Percentiles rank a stretch among this genome's conserved stretches.
Conservation (phyloP, 2,888 invertebrate species). For the Polia nebulosa region DNA sequence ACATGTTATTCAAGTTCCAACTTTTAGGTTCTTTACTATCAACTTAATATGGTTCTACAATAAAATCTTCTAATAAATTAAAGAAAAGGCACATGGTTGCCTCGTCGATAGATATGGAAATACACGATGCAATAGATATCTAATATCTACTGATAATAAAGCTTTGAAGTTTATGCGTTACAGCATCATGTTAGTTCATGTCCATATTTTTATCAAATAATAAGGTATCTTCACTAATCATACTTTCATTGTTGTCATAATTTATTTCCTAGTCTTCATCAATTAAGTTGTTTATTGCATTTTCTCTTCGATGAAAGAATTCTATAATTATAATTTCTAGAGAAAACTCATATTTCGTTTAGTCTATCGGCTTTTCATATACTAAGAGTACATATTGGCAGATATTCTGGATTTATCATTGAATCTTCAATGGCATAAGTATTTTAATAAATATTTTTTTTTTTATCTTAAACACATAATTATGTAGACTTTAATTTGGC, state of each 20-base stretch:
- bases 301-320: background rate
- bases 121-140: conserved; percentile 16
- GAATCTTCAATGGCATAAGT: no score
- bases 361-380: background rate
- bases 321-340: background rate
- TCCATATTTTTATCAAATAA: background rate
- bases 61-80: background rate
- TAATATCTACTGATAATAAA: background rate
- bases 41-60: conserved; percentile 7
- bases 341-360: conserved; percentile 1
- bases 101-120: conserved; percentile 4
- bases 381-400: background rate
- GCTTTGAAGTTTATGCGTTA: background rate
- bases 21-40: conserved; percentile 5
- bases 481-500: no score
- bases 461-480: no score
- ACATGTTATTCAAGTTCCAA: conserved; percentile 25
- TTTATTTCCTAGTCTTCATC: background rate
- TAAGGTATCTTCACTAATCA: background rate
- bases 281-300: conserved; percentile 2
- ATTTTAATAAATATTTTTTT: no score
- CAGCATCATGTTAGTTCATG: background rate
- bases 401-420: no score
- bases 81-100: background rate
- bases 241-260: conserved; percentile 5